Evolutionary conservation across 2,797 vertebrate species (phyloP), one percentile per base, ranked within the genome.

Genomic region (Miichthys miiuy): DNA sequence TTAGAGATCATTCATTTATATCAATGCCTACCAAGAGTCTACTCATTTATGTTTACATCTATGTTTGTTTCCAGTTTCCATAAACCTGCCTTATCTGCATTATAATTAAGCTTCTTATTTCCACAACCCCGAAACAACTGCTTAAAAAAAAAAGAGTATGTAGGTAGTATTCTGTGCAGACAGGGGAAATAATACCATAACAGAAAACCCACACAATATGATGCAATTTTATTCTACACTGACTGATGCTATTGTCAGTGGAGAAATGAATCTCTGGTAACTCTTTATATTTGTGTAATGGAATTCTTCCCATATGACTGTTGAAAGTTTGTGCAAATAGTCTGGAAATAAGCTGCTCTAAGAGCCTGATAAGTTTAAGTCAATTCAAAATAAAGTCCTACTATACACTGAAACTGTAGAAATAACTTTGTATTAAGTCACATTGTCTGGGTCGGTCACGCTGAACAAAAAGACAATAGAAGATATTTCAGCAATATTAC

Each of bases 1-100:
- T 55, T 27, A 48, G n/a, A n/a, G 17, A 68, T 60, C 16, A 60
- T 50, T 68, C 0, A 76, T 74, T 65, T 23, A 68, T 62, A 55
- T 69, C 6, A 34, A 11, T 56, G 60, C 13, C 38, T 52, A 62
- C 11, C 7, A 25, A 52, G 18, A 66, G 8, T 69, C 54, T 50
- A 58, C 8, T 58, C 21, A 57, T 68, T 42, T 4, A 41, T 8
- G 34, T 8, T 14, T 27, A 38, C 21, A 57, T 68, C 30, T 4
- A 41, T 38, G 34, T 38, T 14, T 27, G 46, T 62, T 41, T 60
- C 47, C 16, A n/a, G 20, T 63, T 64, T 62, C 48, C 30, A 27
- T 63, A 34, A 69, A 71, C 16, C 38, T 47, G 69, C 25, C 27
- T 41, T 27, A 20, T 67, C 50, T 62, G 21, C 21, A 38, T 57